Base-by-base conservation (phyloP, 2,113 vertebrate genomes). In the Sebastes schlegelii region DNA sequence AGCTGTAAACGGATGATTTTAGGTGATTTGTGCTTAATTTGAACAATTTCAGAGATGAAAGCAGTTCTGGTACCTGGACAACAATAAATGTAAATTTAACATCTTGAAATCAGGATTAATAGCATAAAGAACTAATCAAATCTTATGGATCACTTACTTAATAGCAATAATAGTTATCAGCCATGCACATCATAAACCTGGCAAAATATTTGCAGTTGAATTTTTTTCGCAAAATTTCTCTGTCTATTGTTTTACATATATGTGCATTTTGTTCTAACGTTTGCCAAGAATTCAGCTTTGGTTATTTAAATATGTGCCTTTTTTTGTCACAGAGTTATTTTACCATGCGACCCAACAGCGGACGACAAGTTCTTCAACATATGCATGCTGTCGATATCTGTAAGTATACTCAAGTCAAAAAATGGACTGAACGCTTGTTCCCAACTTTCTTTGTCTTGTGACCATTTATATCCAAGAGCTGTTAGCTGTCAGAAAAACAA, bases 291-390 rank as follows among this genome's bases (percentile, higher is more conserved):
- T 23, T n/a, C 11, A 52, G 19, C 6, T 57, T 46, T 74, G 2
- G 16, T 51, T 14, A 26, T 77, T 26, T 69, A 1, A 63, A 14
- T 74, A 6, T 57, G 16, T 17, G 2, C 6, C 42, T 67, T 79
- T 52, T 52, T 73, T 46, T 67, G 9, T n/a, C 51, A 14, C 89
- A 95, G 94, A 80, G 78, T 94, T 6, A 91, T 94, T 87, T 67
- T 77, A 84, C 93, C 93, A 66, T 95, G 94, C 86, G 77, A 91
- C 61, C 93, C 91, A 0, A 90, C 91, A 51, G 93, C 83, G 10
- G 92, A 93, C 5, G 93, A 94, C 54, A 76, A 34, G 42, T 55
- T 92, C 55, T 94, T 94, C 84, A 67, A 95, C 84, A 86, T 90
- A 71, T 91, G 89, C 54, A 89, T 94, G 8, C 60, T 93, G 11